phyloP scores from a whole-genome alignment of 2,797 vertebrate species.

The Siniperca undulata region DNA sequence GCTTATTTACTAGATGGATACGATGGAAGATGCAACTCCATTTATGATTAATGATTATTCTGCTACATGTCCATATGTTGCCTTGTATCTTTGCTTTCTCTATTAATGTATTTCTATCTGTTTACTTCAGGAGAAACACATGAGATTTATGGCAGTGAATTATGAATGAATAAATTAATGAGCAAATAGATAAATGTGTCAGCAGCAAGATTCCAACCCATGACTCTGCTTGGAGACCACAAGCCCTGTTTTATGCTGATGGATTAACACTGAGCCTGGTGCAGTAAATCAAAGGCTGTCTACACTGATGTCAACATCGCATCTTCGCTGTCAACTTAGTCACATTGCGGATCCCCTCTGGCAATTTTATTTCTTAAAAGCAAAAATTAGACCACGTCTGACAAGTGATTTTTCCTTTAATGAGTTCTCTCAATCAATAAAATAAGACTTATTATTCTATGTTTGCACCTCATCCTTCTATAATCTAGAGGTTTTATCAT shows the following conservation, averaged over 20 bases:
- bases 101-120: constrained; percentile 7
- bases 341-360: not conserved
- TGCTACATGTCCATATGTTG: not conserved
- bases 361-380: constrained; percentile 8
- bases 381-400: not conserved
- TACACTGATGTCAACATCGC: constrained; percentile 7
- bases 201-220: not conserved
- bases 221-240: constrained; percentile 26
- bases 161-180: constrained; percentile 34
- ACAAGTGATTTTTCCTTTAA: not conserved
- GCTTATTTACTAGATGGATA: constrained; percentile 2
- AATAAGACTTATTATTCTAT: not conserved
- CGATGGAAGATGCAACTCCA: not conserved
- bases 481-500: not conserved
- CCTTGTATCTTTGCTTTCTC: constrained; percentile 7
- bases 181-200: constrained; percentile 33
- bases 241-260: constrained; percentile 37
- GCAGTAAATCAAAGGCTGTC: constrained; percentile 51
- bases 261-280: constrained; percentile 17
- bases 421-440: not conserved
- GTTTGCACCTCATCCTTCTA: not conserved
- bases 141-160: constrained; percentile 14
- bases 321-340: not conserved
- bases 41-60: constrained; percentile 1
- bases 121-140: constrained; percentile 3